Base-by-base conservation (phyloP, 2,888 invertebrate species). In the Rotaria magnacalcarata region DNA sequence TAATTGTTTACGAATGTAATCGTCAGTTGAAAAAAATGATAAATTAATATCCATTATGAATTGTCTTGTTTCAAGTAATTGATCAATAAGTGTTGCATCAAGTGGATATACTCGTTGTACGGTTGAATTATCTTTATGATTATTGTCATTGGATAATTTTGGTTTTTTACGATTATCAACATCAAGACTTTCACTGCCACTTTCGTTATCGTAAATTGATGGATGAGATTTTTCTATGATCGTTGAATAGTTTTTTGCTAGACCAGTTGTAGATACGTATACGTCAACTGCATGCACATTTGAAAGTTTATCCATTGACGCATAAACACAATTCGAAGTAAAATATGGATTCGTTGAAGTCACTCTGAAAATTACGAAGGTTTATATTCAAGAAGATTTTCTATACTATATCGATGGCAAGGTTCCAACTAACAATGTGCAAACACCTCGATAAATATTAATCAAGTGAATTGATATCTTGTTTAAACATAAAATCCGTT, bases 291-390 rank as follows among this genome's bases (percentile, higher is more conserved):
- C 24, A 80, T 21, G 80, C 11, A 80, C n/a, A 80, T 80, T 80
- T 8, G 47, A 24, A 10, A 80, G n/a, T 80, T 43, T 80, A n/a
- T 80, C 80, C 24, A 4, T 11, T n/a, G 80, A 43, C n/a, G n/a
- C 24, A 80, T 80, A 80, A 47, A 80, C 80, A 47, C 80, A 80
- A 80, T 80, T 80, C 2, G 80, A 80, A 41, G 80, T 80, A 80
- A 80, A 80, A 80, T 80, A 80, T 24, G 80, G 47, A 47, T 80
- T 43, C 1, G 47, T 80, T 24, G 80, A 80, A n/a, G 4, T 10
- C 10, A 80, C 14, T 80, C 80, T 80, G 47, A n/a, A 34, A 24
- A 43, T n/a, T 60, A 60, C n/a, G 27, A 10, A 27, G 7, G 11
- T 52, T 52, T 3, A 52, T 16, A 52, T 7, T 47, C 47, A 47